Percentiles rank a stretch among this genome's conserved stretches.
Evolutionary conservation across 2,113 vertebrate genomes (phyloP).

Genomic region (Engystomops pustulosus): DNA sequence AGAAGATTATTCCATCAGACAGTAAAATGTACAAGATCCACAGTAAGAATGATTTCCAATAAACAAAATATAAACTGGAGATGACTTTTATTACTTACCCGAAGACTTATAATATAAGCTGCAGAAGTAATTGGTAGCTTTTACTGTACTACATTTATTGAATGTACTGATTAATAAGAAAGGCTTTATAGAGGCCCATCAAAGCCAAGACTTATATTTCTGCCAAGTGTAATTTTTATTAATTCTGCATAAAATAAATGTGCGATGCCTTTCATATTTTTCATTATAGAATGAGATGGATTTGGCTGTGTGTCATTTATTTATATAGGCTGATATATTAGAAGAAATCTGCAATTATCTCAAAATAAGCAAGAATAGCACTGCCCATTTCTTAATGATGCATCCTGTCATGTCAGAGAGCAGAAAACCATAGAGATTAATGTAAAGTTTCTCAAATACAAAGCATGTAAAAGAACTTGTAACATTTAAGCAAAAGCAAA

Average conservation of each 20-base stretch:
- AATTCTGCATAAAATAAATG: slow-evolving; percentile 1
- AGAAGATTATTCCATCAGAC: neutral
- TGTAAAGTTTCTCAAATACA: no score
- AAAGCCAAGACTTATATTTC: neutral
- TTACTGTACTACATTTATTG: neutral
- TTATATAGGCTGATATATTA: neutral
- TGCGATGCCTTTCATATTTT: neutral
- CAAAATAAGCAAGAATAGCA: neutral
- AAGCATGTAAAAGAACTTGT: no score
- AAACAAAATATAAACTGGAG: neutral
- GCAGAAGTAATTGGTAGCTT: neutral
- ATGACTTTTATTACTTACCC: neutral
- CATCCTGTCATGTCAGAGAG: neutral
- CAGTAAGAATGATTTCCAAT: neutral
- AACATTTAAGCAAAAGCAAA: neutral
- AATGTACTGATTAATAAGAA: neutral
- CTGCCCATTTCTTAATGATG: neutral
- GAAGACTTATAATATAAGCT: neutral
- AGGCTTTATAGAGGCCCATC: neutral
- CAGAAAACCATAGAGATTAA: neutral
- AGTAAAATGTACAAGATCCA: neutral
- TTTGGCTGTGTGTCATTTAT: neutral
- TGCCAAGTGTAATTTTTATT: neutral
- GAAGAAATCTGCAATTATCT: neutral
- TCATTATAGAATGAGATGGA: neutral